Conservation (phyloP, 1,140 invertebrate genomes). For the Tachypleus tridentatus region DNA sequence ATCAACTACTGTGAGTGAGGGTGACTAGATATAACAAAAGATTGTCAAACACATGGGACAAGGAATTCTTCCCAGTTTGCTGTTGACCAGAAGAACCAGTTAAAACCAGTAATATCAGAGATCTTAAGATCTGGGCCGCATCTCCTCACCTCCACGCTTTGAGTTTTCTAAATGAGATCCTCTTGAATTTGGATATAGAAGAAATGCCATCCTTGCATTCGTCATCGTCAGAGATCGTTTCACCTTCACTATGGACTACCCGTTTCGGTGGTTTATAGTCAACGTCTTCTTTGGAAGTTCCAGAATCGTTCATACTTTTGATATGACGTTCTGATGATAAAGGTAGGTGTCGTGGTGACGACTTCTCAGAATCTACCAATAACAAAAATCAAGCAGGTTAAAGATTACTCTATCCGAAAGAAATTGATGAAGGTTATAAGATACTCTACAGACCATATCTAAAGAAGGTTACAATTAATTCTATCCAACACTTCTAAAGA, state of each 20-base stretch:
- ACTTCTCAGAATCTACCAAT: neutral
- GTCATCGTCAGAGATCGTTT: neutral
- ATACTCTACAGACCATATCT: no score
- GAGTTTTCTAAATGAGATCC: conserved; percentile 15
- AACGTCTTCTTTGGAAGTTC: neutral
- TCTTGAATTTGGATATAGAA: conserved; percentile 10
- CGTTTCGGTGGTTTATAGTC: conserved; percentile 1
- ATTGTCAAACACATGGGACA: no score
- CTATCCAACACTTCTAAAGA: no score
- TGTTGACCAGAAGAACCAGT: no score
- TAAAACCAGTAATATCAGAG: no score
- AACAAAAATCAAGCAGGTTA: neutral
- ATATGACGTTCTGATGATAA: neutral
- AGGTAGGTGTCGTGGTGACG: neutral
- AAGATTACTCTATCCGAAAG: no score
- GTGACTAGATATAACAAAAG: no score
- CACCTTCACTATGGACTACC: conserved; percentile 16
- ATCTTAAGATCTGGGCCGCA: no score
- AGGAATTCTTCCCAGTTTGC: no score
- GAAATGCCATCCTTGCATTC: conserved; percentile 9
- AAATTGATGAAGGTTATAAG: no score
- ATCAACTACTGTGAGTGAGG: no score
- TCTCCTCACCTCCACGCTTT: conserved; percentile 16
- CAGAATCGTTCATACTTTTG: neutral
- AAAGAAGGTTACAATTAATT: no score